Percentiles rank a stretch among this genome's conserved stretches.
phyloP scores from a whole-genome alignment of 2,797 vertebrate species.

The Mormyrus hasselquistii region DNA sequence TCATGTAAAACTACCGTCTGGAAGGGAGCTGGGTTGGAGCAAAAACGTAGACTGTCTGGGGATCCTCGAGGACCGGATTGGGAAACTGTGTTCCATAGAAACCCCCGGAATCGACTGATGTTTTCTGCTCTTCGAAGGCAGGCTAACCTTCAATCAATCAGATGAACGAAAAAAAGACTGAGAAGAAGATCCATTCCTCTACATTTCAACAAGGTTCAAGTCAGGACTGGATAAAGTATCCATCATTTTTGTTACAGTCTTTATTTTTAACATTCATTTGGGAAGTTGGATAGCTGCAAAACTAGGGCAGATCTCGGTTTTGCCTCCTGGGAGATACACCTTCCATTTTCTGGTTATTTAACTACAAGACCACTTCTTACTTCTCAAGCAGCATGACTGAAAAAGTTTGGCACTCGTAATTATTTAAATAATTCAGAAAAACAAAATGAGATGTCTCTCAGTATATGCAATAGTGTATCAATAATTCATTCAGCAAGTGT shows the following conservation, averaged over 20 bases:
- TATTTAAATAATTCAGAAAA: conserved; percentile 1
- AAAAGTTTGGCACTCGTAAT: background rate
- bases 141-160: background rate
- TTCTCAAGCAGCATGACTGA: background rate
- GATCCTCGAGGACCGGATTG: background rate
- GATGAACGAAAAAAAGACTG: background rate
- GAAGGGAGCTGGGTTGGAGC: background rate
- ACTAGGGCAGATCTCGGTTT: background rate
- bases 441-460: background rate
- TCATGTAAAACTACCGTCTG: background rate
- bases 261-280: background rate
- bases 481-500: background rate
- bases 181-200: background rate
- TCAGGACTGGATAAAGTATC: background rate
- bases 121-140: background rate
- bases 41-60: background rate
- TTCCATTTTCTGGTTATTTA: background rate
- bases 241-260: background rate
- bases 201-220: background rate
- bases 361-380: background rate
- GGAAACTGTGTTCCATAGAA: background rate
- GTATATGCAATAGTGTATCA: background rate
- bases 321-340: background rate
- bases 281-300: background rate
- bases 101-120: background rate